A percentile compares a stretch with the other conserved stretches of the same genome.
Evolutionary conservation across 2,888 invertebrate genomes (phyloP).

Genomic region (Cephus pygmeus): DNA sequence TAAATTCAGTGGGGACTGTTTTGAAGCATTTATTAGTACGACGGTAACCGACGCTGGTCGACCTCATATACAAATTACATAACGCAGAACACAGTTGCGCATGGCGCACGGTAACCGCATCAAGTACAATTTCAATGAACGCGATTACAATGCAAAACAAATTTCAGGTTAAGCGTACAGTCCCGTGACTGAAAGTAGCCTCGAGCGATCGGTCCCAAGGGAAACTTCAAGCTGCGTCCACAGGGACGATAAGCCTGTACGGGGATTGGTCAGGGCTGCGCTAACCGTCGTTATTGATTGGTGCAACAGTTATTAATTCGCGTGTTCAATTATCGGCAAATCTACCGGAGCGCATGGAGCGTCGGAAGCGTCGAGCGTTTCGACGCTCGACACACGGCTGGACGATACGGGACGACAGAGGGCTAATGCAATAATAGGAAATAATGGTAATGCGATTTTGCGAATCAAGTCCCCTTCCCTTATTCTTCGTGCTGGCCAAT

Average conservation of each 20-base stretch:
- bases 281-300: slow-evolving; percentile 54
- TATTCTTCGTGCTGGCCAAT: neutral
- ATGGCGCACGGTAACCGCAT: neutral
- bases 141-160: neutral
- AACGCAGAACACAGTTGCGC: neutral
- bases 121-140: neutral
- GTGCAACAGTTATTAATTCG: slow-evolving; percentile 64
- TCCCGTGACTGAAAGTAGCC: neutral
- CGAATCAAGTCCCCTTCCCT: neutral
- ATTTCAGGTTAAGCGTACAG: neutral
- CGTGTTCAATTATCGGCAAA: slow-evolving; percentile 59
- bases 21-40: neutral
- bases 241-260: neutral
- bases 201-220: neutral
- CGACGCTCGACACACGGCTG: neutral
- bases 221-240: neutral
- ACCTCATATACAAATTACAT: neutral
- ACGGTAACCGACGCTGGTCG: neutral
- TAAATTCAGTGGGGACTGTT: neutral
- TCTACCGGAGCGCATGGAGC: slow-evolving; percentile 29
- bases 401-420: neutral
- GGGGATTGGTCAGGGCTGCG: slow-evolving; percentile 3
- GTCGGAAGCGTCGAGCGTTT: neutral
- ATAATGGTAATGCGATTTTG: neutral
- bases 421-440: slow-evolving; percentile 49